phyloP scores from a whole-genome alignment of 2,888 invertebrate genomes.

The Epirrita christyi region DNA sequence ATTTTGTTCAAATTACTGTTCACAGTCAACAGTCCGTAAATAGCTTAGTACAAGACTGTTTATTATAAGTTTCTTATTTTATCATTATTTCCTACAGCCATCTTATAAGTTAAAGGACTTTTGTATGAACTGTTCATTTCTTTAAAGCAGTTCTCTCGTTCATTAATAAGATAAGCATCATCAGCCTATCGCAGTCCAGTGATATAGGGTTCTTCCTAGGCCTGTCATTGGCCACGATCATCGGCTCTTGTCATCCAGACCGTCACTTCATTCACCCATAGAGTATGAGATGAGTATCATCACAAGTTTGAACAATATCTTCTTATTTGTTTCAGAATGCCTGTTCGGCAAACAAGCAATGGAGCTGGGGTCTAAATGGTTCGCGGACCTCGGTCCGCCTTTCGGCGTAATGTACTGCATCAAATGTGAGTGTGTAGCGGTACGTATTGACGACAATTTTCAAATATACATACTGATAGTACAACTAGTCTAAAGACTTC shows the following conservation, averaged over 20 bases:
- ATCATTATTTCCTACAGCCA: background rate
- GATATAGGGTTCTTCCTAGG: too few relatives aligned
- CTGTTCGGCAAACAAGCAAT: slow-evolving; percentile 94
- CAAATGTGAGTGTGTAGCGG: slow-evolving; percentile 97
- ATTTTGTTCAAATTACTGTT: slow-evolving; percentile 17
- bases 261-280: too few relatives aligned
- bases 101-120: background rate
- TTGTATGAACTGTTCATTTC: too few relatives aligned
- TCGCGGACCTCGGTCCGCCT: slow-evolving; percentile 95
- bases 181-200: background rate
- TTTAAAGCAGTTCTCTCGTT: background rate
- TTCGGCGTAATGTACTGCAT: slow-evolving; percentile 98
- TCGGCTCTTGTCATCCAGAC: too few relatives aligned
- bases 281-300: too few relatives aligned
- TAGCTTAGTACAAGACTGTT: slow-evolving; percentile 5
- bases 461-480: slow-evolving; percentile 23
- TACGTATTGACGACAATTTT: slow-evolving; percentile 85
- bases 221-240: too few relatives aligned
- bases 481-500: background rate
- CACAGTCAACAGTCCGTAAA: slow-evolving; percentile 9
- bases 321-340: slow-evolving; percentile 91
- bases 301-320: background rate
- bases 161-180: background rate
- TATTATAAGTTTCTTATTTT: background rate
- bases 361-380: slow-evolving; percentile 96